These are phyloP conservation scores for Lerista edwardsae DNA, from an alignment of 2,797 vertebrate genomes.

Conservation along the genomic window DNA sequence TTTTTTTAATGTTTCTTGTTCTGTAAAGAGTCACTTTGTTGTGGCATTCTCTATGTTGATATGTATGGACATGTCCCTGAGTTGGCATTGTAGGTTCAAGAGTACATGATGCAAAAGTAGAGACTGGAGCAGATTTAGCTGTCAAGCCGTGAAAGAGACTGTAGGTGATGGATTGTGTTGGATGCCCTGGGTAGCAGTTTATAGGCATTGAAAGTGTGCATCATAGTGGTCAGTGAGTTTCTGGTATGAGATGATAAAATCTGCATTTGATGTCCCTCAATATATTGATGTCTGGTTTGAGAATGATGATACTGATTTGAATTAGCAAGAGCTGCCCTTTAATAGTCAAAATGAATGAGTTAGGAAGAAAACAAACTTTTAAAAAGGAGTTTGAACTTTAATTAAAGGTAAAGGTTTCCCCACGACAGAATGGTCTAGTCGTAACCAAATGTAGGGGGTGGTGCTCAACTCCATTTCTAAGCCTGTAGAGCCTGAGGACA, in stretches of 20 bases:
- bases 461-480: no score
- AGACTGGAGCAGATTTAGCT: background rate
- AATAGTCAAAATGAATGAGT: conserved; percentile 9
- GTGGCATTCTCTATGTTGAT: background rate
- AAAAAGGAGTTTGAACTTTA: background rate
- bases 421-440: no score
- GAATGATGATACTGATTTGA: conserved; percentile 11
- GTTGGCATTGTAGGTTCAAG: background rate
- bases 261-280: background rate
- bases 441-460: no score
- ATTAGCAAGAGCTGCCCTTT: conserved; percentile 1
- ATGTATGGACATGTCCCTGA: background rate
- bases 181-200: background rate
- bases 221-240: background rate
- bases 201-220: background rate
- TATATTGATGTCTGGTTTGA: background rate
- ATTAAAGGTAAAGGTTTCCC: no score
- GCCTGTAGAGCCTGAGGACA: no score
- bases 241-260: background rate
- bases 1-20: background rate
- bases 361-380: background rate
- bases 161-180: background rate
- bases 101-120: background rate
- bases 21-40: background rate
- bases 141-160: background rate